These are phyloP conservation scores for Limenitis camilla DNA, from an alignment of 2,888 invertebrate species.

Conservation along the genomic window DNA sequence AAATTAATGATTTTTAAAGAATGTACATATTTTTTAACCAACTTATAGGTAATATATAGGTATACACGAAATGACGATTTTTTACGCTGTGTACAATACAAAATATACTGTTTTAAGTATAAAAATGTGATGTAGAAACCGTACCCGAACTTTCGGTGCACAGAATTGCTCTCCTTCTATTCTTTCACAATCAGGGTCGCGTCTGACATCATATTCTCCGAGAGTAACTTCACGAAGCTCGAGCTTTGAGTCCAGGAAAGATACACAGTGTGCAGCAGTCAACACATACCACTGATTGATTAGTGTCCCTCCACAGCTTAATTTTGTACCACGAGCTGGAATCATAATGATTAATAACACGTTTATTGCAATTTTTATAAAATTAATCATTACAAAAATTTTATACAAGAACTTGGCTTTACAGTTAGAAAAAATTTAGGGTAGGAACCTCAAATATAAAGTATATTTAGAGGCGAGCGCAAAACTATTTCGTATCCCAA, in stretches of 20 bases:
- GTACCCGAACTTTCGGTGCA: constrained; percentile 42
- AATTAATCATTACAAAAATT: too few relatives aligned
- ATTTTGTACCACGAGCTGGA: constrained; percentile 43
- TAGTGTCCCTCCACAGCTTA: constrained; percentile 71
- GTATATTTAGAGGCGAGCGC: too few relatives aligned
- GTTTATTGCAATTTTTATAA: too few relatives aligned
- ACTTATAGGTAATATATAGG: too few relatives aligned
- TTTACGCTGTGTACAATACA: too few relatives aligned
- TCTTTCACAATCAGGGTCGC: constrained; percentile 59
- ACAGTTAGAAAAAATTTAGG: too few relatives aligned
- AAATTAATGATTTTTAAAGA: too few relatives aligned
- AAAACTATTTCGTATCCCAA: too few relatives aligned
- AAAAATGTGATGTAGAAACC: not conserved
- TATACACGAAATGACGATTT: too few relatives aligned
- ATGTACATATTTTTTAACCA: too few relatives aligned
- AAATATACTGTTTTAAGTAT: not conserved
- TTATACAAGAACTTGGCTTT: too few relatives aligned
- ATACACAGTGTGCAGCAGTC: constrained; percentile 77
- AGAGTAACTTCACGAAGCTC: constrained; percentile 69
- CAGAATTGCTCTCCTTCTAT: constrained; percentile 43
- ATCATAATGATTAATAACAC: constrained; percentile 4
- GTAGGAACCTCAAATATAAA: too few relatives aligned
- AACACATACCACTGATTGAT: constrained; percentile 71
- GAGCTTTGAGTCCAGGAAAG: constrained; percentile 59
- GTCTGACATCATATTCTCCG: constrained; percentile 74